Percentiles rank a stretch among this genome's conserved stretches.
phyloP scores from a whole-genome alignment of 2,113 vertebrate species.

The Xenopus borealis region DNA sequence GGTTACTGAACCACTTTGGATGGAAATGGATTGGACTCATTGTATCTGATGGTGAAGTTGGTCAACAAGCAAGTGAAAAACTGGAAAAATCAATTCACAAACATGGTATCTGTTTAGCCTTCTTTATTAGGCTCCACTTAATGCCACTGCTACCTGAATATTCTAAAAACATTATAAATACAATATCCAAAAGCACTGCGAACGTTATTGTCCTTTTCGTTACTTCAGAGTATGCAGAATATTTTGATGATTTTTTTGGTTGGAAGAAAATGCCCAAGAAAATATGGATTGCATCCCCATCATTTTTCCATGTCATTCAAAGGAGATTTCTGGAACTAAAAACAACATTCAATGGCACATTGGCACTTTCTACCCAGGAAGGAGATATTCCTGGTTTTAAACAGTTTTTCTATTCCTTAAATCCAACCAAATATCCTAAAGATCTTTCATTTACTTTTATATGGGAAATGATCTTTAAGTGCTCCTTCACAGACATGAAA shows the following conservation, averaged over 20 bases:
- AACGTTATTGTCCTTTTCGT: not conserved
- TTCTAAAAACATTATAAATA: too few relatives aligned
- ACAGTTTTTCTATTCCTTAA: not conserved
- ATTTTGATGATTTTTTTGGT: not conserved
- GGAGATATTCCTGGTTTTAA: not conserved
- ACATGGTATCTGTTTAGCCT: too few relatives aligned
- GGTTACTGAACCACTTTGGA: too few relatives aligned
- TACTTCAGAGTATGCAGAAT: not conserved
- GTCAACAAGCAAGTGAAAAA: too few relatives aligned
- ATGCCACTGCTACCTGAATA: too few relatives aligned
- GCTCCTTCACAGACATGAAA: not conserved
- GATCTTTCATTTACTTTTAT: not conserved
- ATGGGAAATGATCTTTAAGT: not conserved
- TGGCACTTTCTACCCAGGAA: not conserved
- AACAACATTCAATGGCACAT: not conserved
- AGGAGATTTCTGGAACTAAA: not conserved
- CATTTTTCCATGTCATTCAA: not conserved
- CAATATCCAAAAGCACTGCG: not conserved
- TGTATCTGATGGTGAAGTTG: too few relatives aligned
- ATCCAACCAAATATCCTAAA: not conserved
- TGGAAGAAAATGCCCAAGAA: not conserved
- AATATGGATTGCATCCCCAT: not conserved
- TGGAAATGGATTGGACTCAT: too few relatives aligned
- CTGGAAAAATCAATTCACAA: too few relatives aligned
- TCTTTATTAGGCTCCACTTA: too few relatives aligned